Conservation (phyloP, 2,113 vertebrate species). For the Microtus pennsylvanicus region DNA sequence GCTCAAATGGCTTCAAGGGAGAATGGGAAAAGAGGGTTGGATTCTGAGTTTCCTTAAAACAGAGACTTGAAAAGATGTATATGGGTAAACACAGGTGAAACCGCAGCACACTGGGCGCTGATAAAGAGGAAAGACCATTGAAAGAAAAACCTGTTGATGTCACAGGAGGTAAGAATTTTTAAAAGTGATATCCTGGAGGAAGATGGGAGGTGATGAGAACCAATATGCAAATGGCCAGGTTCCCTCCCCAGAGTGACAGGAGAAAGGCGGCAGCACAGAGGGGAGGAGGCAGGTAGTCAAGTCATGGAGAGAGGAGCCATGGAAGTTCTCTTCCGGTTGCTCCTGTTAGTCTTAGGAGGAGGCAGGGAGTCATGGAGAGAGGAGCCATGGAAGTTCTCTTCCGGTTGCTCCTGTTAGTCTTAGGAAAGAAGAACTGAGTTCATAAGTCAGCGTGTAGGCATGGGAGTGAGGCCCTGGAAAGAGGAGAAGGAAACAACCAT, state of each 20-base stretch:
- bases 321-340: background rate
- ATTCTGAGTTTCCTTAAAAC: background rate
- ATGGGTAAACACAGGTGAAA: background rate
- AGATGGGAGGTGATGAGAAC: background rate
- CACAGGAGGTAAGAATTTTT: background rate
- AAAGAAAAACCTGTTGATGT: background rate
- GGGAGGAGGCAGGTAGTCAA: background rate
- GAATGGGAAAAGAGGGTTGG: background rate
- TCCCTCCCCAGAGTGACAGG: background rate
- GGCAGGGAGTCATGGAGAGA: background rate
- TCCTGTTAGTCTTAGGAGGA: too few species aligned
- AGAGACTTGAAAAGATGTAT: background rate
- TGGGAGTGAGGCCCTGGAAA: background rate
- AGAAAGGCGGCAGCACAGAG: background rate
- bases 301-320: background rate
- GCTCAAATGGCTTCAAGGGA: background rate
- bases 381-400: background rate
- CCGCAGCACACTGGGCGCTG: background rate
- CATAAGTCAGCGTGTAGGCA: background rate
- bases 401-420: background rate
- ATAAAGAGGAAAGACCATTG: background rate
- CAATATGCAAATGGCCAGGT: background rate
- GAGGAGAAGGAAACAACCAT: rapidly evolving
- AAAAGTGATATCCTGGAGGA: background rate
- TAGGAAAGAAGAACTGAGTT: background rate